Conservation (phyloP, 1,140 invertebrate genomes). For the Zaprionus africanus region DNA sequence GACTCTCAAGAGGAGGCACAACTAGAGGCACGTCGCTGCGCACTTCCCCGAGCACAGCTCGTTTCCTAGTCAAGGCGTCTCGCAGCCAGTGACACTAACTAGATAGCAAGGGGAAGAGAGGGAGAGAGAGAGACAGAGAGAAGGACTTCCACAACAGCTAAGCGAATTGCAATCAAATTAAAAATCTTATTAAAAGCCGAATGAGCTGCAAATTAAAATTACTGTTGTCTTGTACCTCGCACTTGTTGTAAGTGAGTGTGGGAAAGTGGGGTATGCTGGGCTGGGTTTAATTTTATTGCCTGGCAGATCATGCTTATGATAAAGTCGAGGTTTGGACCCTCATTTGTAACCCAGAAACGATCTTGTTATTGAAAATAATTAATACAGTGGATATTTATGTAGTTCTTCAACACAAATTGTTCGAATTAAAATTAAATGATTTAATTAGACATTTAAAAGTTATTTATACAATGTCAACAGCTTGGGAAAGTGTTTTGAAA, state of each 20-base stretch:
- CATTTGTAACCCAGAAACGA: no score
- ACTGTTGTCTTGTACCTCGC: background rate
- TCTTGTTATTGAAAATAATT: no score
- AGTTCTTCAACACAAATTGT: no score
- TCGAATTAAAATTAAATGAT: no score
- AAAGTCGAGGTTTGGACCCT: no score
- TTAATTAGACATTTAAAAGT: no score
- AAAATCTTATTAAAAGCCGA: slow-evolving; percentile 12
- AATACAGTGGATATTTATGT: no score
- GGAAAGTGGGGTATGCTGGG: background rate
- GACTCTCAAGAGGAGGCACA: background rate
- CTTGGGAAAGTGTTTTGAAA: no score
- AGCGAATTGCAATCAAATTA: slow-evolving; percentile 4
- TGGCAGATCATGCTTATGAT: no score
- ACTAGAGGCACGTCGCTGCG: background rate
- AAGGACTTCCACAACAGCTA: background rate
- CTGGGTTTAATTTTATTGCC: background rate
- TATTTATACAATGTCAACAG: no score
- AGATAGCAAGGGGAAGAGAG: background rate
- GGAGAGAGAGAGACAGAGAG: background rate
- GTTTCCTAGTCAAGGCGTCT: slow-evolving; percentile 10
- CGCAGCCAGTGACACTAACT: background rate
- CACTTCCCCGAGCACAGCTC: slow-evolving; percentile 16
- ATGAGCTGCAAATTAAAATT: slow-evolving; percentile 39
- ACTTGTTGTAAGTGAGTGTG: background rate